Base-by-base conservation (phyloP, 2,888 invertebrate genomes). In the Troglohyphantes excavatus region DNA sequence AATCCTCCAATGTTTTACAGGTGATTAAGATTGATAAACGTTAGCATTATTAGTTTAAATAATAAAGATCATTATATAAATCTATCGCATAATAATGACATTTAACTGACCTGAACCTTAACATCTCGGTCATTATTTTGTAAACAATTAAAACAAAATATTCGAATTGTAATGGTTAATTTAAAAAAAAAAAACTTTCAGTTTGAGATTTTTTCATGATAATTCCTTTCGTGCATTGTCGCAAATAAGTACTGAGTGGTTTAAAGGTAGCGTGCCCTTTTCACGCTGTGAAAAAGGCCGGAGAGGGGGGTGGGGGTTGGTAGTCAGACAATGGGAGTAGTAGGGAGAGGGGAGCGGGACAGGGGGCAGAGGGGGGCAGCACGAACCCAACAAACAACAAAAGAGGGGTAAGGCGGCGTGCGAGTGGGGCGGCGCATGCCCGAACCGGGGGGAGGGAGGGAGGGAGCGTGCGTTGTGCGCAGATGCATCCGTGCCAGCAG, bases 241-340 rank as follows among this genome's bases (percentile, higher is more conserved):
- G 33, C 33, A 3, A 33, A 33, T 33, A 9, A 33, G 53, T n/a
- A 53, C 21, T 21, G 43, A 23, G 72, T 9, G 43, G 23, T 73
- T 46, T 19, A 46, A 29, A 68, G 81, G 81, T 81, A 68, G 81
- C 67, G 81, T 81, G 81, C 67, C 78, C 78, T 78, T 78, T 76
- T 73, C 33, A 76, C 63, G 76, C 63, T 63, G 63, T 67, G 68
- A 29, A 81, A 53, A 53, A 68, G 81, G 17, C 33, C 39, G 9
- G 59, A 43, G 46, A 21, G 65, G 6, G 79, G 39, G 67, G 46
- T 2, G 70, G 23, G 33, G 26, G 27, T n/a, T n/a, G 19, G 61
- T 9, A 13, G n/a, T 53, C 59, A 81, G 82, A 79, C 70, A 46
- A 67, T 70, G 67, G 29, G 70, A 59, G 21, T 33, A 68, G 26